Evolutionary conservation across 2,888 invertebrate species (phyloP).

Genomic region (Psylliodes chrysocephalus): DNA sequence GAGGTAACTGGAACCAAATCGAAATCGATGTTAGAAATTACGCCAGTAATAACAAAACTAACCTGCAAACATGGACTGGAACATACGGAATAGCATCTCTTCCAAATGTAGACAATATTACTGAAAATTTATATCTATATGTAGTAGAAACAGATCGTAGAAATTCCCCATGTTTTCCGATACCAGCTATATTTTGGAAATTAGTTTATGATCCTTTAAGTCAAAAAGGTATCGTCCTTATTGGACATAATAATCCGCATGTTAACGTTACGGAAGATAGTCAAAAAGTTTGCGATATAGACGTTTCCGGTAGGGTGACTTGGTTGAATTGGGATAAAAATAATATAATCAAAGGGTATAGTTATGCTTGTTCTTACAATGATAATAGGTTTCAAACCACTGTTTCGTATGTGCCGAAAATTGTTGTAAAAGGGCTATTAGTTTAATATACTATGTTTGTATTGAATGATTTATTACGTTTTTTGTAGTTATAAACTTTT

Average conservation of each 20-base stretch:
- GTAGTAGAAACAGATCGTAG: constrained; percentile 54
- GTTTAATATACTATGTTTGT: not conserved
- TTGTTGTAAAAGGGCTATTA: not conserved
- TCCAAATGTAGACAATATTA: constrained; percentile 44
- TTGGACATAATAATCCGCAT: constrained; percentile 73
- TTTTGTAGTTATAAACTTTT: too few species aligned
- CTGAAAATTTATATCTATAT: not conserved
- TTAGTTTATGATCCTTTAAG: constrained; percentile 67
- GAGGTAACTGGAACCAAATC: constrained; percentile 62
- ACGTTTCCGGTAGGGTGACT: constrained; percentile 68
- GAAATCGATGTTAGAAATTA: constrained; percentile 56
- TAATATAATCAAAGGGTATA: constrained; percentile 67
- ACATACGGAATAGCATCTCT: constrained; percentile 69
- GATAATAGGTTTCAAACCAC: constrained; percentile 2
- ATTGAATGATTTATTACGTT: too few species aligned
- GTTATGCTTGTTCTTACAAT: constrained; percentile 68
- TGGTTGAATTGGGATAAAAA: constrained; percentile 67
- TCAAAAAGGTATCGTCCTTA: constrained; percentile 68
- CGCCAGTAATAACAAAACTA: constrained; percentile 47
- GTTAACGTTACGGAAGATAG: constrained; percentile 35
- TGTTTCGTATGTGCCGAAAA: not conserved
- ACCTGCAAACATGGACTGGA: constrained; percentile 64
- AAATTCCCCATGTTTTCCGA: constrained; percentile 60
- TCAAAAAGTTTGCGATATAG: constrained; percentile 53
- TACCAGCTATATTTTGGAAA: constrained; percentile 71